These are phyloP conservation scores for Sterrhoptilus dennistouni DNA, from an alignment of 2,113 vertebrate genomes.

Conservation along the genomic window DNA sequence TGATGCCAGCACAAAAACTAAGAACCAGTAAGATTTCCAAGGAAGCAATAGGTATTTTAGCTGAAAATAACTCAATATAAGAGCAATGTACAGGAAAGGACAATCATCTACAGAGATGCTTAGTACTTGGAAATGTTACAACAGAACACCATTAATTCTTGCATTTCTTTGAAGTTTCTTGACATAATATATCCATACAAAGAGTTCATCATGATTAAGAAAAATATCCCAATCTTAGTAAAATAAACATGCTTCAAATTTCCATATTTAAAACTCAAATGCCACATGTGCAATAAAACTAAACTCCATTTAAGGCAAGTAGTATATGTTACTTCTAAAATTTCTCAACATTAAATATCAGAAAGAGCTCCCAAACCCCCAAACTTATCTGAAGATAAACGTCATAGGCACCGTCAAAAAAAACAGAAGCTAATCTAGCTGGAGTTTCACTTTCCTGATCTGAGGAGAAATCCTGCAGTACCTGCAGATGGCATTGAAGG, in stretches of 20 bases:
- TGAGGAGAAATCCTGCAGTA: constrained; percentile 16
- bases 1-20: not conserved
- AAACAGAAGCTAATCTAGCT: constrained; percentile 48
- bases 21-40: not conserved
- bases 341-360: constrained; percentile 31
- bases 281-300: constrained; percentile 27
- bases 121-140: constrained; percentile 40
- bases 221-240: constrained; percentile 40
- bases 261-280: constrained; percentile 46
- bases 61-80: not conserved
- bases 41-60: not conserved
- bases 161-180: constrained; percentile 8
- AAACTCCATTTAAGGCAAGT: constrained; percentile 57
- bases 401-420: constrained; percentile 50
- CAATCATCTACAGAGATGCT: constrained; percentile 20
- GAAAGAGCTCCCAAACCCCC: constrained; percentile 12
- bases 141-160: constrained; percentile 11
- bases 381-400: constrained; percentile 37
- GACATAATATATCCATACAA: constrained; percentile 28
- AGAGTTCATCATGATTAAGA: constrained; percentile 34
- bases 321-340: not conserved
- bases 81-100: not conserved
- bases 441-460: constrained; percentile 32
- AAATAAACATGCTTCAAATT: constrained; percentile 47
- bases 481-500: not conserved